These are phyloP conservation scores for Shargacucullia verbasci DNA, from an alignment of 2,888 invertebrate genomes.

Conservation along the genomic window DNA sequence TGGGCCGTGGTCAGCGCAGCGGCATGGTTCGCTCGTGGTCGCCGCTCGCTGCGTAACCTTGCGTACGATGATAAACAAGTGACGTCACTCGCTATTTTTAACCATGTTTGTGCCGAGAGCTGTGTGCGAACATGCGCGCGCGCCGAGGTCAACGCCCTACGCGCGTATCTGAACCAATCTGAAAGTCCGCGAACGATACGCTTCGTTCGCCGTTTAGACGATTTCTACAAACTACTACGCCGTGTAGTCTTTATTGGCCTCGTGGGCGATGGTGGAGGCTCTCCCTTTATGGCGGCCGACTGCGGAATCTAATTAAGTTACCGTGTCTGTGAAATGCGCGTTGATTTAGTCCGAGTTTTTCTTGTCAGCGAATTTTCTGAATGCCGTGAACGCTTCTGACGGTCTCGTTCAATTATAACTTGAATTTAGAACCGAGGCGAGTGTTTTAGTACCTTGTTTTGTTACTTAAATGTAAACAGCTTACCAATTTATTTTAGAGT, in stretches of 20 bases:
- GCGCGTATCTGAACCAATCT: slow-evolving; percentile 73
- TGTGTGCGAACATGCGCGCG: slow-evolving; percentile 72
- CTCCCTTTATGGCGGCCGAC: slow-evolving; percentile 51
- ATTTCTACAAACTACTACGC: slow-evolving; percentile 59
- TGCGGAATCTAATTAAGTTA: slow-evolving; percentile 58
- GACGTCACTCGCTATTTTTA: slow-evolving; percentile 85
- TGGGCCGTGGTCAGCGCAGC: slow-evolving; percentile 35
- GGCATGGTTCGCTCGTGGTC: slow-evolving; percentile 68
- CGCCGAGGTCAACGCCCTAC: slow-evolving; percentile 79
- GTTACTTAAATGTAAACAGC: slow-evolving; percentile 42
- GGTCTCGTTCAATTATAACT: slow-evolving; percentile 44
- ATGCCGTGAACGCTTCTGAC: slow-evolving; percentile 38
- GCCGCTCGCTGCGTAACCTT: slow-evolving; percentile 80
- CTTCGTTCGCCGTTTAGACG: slow-evolving; percentile 58
- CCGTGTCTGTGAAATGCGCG: slow-evolving; percentile 54
- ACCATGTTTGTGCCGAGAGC: slow-evolving; percentile 75
- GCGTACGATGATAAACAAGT: slow-evolving; percentile 87
- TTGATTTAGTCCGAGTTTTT: slow-evolving; percentile 54
- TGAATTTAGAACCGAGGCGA: slow-evolving; percentile 42
- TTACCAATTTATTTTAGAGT: slow-evolving; percentile 45
- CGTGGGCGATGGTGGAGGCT: slow-evolving; percentile 45
- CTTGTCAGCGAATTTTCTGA: slow-evolving; percentile 54
- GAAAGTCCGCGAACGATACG: slow-evolving; percentile 71
- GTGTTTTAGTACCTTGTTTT: slow-evolving; percentile 35
- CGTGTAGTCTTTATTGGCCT: slow-evolving; percentile 54